Evolutionary conservation across 1,140 invertebrate species (phyloP), one percentile per base, ranked within the genome.

Genomic region (Pseudobourletiella spinata): DNA sequence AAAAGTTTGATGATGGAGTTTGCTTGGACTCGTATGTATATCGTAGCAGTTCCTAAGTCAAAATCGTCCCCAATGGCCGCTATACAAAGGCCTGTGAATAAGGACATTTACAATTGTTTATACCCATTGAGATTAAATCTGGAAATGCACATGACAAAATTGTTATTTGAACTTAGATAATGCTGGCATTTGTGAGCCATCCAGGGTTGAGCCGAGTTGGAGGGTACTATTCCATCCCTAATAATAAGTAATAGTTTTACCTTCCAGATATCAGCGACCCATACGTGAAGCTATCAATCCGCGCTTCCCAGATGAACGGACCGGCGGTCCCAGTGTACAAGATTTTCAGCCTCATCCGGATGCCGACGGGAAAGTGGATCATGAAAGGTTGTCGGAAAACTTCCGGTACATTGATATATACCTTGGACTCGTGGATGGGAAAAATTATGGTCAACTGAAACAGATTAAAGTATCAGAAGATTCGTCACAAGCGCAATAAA

Each of bases 371-470:
- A n/a, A 60, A 24, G 43, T 48, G 58, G 61, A 64, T 32, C 58
- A 46, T 54, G 63, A 22, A 14, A 63, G 48, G 54, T 20, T 61
- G n/a, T 57, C 67, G 2, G 67, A 69, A 29, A 63, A 57, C 16
- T 69, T 69, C 35, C 64, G 54, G 8, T 43, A 15, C 48, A 61
- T 69, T 35, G 67, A 66, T 55, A 42, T 61, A 16, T 65, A 66
- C 59, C 42, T 32, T 42, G 67, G 67, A 46, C 57, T 69, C 0
- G 67, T 69, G 14, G 64, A 69, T 42, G 67, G 67, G 3, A 24
- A 30, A 1, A 59, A 69, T 50, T 69, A 69, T 44, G 67, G 67
- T 3, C 42, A n/a, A 58, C 2, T 55, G 52, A 11, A 44, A 64
- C 43, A n/a, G 67, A 1, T 42, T 69, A 1, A 11, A 39, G 2